Conservation (phyloP, 2,888 invertebrate species). For the Coleophora flavipennella region DNA sequence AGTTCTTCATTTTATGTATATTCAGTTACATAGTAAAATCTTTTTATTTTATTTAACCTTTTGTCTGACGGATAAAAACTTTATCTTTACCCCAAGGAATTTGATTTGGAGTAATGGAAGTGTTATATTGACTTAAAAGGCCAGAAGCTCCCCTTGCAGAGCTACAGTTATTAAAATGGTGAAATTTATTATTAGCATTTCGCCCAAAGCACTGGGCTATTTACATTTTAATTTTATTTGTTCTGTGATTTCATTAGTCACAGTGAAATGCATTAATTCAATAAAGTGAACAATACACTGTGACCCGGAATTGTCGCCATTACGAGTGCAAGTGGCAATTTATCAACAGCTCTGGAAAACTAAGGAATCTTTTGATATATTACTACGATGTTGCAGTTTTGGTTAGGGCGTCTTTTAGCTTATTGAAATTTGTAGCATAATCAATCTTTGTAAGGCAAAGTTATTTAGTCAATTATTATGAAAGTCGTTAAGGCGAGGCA, state of each 20-base stretch:
- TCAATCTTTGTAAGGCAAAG: no score
- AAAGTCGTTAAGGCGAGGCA: no score
- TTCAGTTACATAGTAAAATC: no score
- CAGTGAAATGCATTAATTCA: slow-evolving; percentile 57
- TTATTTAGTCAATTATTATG: no score
- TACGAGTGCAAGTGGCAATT: slow-evolving; percentile 27
- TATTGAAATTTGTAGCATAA: no score
- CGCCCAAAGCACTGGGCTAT: slow-evolving; percentile 51
- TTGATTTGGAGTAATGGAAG: slow-evolving; percentile 73
- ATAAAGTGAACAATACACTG: slow-evolving; percentile 37
- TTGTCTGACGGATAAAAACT: slow-evolving; percentile 67
- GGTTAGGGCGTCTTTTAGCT: no score
- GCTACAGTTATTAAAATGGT: slow-evolving; percentile 73
- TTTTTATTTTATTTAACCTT: no score
- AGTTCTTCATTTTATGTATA: no score
- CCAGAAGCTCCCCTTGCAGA: slow-evolving; percentile 64
- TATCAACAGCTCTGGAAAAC: slow-evolving; percentile 20
- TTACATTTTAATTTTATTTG: slow-evolving; percentile 73
- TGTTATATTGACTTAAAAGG: slow-evolving; percentile 74
- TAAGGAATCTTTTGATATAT: no score
- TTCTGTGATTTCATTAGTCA: slow-evolving; percentile 70
- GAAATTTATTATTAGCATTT: slow-evolving; percentile 72
- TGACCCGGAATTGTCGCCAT: slow-evolving; percentile 21
- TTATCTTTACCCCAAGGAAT: slow-evolving; percentile 68
- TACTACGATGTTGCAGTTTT: no score